A percentile compares a stretch with the other conserved stretches of the same genome.
Conservation (phyloP, 1,140 invertebrate genomes). For the Leucophenga varia region DNA sequence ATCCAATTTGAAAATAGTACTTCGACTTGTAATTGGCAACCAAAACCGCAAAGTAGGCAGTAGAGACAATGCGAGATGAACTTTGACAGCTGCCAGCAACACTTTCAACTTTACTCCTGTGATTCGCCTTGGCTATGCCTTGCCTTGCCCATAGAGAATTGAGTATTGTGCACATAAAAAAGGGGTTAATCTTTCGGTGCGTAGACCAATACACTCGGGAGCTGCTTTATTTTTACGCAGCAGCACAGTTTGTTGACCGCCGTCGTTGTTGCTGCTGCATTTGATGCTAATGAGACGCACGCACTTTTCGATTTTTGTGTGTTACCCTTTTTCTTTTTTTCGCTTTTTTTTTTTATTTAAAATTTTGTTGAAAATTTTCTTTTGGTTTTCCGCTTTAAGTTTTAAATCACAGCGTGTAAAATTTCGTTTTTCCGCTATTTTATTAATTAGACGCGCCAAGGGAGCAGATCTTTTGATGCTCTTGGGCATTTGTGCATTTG, state of each 20-base stretch:
- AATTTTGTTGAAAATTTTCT: slow-evolving; percentile 18
- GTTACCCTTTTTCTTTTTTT: too few species aligned
- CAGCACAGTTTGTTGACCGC: too few species aligned
- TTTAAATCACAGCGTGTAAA: not conserved
- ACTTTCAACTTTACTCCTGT: not conserved
- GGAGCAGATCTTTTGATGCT: slow-evolving; percentile 29
- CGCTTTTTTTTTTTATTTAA: not conserved
- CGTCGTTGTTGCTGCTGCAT: not conserved
- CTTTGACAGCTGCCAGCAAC: too few species aligned
- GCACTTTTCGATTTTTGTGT: too few species aligned
- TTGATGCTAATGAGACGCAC: slow-evolving; percentile 17
- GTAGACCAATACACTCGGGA: too few species aligned
- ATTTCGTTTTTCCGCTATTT: slow-evolving; percentile 29
- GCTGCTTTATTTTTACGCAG: too few species aligned
- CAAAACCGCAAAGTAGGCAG: too few species aligned
- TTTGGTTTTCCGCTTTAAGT: slow-evolving; percentile 16
- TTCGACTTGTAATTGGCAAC: too few species aligned
- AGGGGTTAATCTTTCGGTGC: slow-evolving; percentile 46
- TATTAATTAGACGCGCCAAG: slow-evolving; percentile 41
- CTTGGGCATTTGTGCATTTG: too few species aligned
- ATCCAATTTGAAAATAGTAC: not conserved
- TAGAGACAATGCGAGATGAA: too few species aligned
- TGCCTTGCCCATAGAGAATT: slow-evolving; percentile 36
- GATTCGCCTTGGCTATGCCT: too few species aligned
- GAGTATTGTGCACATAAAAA: slow-evolving; percentile 46